Percentiles rank a stretch among this genome's conserved stretches.
Evolutionary conservation across 2,888 invertebrate species (phyloP).

Genomic region (Priocnemis perturbator): DNA sequence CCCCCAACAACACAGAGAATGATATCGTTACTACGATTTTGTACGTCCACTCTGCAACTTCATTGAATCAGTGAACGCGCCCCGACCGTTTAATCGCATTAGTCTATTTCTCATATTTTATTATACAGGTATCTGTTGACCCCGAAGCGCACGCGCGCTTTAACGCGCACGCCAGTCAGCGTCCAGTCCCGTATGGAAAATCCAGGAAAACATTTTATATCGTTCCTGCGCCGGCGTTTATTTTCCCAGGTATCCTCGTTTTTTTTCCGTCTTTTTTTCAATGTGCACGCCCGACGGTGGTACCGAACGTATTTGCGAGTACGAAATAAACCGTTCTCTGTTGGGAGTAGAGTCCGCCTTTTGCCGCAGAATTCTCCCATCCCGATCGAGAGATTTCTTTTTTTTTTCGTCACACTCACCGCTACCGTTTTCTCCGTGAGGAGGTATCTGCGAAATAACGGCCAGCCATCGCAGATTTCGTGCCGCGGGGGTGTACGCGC

Average conservation of each 20-base stretch:
- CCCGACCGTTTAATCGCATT: slow-evolving; percentile 18
- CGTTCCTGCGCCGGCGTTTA: no score
- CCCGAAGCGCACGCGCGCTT: background rate
- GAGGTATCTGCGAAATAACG: slow-evolving; percentile 24
- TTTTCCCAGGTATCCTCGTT: no score
- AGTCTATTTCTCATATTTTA: slow-evolving; percentile 20
- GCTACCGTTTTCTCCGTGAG: slow-evolving; percentile 4
- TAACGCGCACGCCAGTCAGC: no score
- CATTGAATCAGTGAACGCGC: slow-evolving; percentile 25
- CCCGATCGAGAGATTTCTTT: no score
- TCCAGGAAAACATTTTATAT: no score
- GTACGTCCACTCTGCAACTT: slow-evolving; percentile 22
- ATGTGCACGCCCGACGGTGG: no score
- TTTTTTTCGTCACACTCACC: background rate
- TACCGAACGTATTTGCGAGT: no score
- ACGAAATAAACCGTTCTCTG: no score
- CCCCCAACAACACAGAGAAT: slow-evolving; percentile 8
- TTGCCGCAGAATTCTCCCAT: no score
- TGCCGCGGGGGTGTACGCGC: slow-evolving; percentile 14
- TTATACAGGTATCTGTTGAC: slow-evolving; percentile 12
- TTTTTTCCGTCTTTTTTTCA: no score
- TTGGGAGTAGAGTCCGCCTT: no score
- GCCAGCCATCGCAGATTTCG: slow-evolving; percentile 25
- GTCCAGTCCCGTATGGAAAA: no score
- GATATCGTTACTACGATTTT: slow-evolving; percentile 36